These are phyloP conservation scores for Lottia gigantea DNA, from an alignment of 2,888 invertebrate genomes.

Conservation along the genomic window DNA sequence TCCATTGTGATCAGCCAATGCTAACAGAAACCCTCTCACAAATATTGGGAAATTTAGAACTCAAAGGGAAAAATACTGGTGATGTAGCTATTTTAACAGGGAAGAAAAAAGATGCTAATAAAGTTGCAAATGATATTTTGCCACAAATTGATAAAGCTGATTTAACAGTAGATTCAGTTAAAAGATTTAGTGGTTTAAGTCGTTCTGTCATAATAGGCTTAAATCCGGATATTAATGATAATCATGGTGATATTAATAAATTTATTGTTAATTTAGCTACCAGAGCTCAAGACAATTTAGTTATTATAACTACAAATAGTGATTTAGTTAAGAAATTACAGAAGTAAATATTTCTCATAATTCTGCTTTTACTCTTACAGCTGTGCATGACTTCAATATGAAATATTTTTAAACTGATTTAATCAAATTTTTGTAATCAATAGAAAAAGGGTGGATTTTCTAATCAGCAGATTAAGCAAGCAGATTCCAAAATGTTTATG, in stretches of 20 bases:
- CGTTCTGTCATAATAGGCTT: conserved; percentile 50
- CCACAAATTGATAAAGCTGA: not conserved
- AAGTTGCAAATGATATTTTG: conserved; percentile 24
- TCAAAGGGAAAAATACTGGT: conserved; percentile 40
- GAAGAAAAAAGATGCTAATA: conserved; percentile 40
- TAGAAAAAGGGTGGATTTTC: too few relatives aligned
- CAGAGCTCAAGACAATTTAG: conserved; percentile 49
- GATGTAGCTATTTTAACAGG: conserved; percentile 54
- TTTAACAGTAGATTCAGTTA: conserved; percentile 44
- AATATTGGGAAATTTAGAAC: conserved; percentile 38
- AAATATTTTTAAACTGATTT: too few relatives aligned
- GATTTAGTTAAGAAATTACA: conserved; percentile 40
- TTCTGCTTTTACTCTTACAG: not conserved
- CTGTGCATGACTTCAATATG: too few relatives aligned
- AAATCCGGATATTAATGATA: conserved; percentile 47
- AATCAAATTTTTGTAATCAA: too few relatives aligned
- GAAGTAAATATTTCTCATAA: not conserved
- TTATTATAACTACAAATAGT: conserved; percentile 51
- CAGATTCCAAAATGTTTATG: too few relatives aligned
- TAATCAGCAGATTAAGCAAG: too few relatives aligned
- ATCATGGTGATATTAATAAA: conserved; percentile 53
- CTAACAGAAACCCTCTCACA: conserved; percentile 38
- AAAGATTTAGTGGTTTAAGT: conserved; percentile 53
- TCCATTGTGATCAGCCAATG: conserved; percentile 43
- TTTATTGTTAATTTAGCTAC: conserved; percentile 53